Evolutionary conservation across 2,888 invertebrate species (phyloP), one percentile per base, ranked within the genome.

Genomic region (Unio pictorum): DNA sequence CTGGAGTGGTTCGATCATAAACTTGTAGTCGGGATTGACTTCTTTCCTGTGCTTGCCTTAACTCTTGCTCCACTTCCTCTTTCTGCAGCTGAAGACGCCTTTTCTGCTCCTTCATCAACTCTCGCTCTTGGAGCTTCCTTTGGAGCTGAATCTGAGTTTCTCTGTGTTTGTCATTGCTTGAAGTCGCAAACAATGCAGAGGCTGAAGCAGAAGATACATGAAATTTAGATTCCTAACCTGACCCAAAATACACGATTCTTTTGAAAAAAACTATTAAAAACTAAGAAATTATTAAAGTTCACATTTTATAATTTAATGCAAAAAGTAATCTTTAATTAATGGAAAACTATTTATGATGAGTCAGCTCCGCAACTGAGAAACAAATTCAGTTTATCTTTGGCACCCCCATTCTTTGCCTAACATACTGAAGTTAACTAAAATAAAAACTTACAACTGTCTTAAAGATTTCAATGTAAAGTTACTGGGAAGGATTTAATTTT

Each of bases 101-200:
- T 84, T 93, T 93, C 82, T 93, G 92, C 90, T 94, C 92, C 88
- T 93, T 91, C 64, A 92, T 92, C 54, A 93, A 91, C 69, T 87
- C 88, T 93, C 94, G 76, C 85, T 94, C 93, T 74, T 94, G 93
- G 69, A 94, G 90, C 89, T 94, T 94, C 76, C 93, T 92, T 84
- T 94, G 93, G 65, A 93, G 89, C 76, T 93, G 93, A 64, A 93
- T 85, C 81, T 93, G 93, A 63, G 93, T 92, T 85, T 93, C 93
- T 71, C 92, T 90, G 77, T 93, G 92, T 87, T 92, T 91, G 63
- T 88, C 81, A 0, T 62, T 66, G 55, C 71, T 59, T 62, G 71
- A 69, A 18, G 61, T 71, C 55, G 73, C 75, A 64, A 83, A 81
- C 61, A 82, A 63, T 23, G 81, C 79, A 7, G 81, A 74, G 58